A percentile compares a stretch with the other conserved stretches of the same genome.
Conservation (phyloP, 2,888 invertebrate species). For the Stramonita haemastoma region DNA sequence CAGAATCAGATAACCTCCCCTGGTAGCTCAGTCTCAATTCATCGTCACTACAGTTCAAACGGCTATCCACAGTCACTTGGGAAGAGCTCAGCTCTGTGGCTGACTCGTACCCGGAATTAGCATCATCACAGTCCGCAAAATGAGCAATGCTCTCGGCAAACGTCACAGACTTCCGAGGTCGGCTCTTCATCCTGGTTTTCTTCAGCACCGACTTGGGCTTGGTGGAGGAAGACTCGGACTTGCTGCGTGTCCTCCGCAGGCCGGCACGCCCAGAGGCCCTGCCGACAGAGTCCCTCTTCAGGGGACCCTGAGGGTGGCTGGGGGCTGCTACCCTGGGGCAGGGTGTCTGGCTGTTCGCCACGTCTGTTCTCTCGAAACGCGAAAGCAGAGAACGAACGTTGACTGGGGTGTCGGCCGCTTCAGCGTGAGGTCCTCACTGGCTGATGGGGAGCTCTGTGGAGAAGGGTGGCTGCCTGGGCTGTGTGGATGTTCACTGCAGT, state of each 20-base stretch:
- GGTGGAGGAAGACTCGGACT: constrained; percentile 64
- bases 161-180: constrained; percentile 87
- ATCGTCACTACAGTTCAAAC: constrained; percentile 58
- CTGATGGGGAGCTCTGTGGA: neutral
- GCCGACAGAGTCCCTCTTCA: constrained; percentile 19
- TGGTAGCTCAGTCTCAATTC: constrained; percentile 51
- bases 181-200: constrained; percentile 57
- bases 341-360: constrained; percentile 11
- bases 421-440: neutral
- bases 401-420: neutral
- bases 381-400: constrained; percentile 68
- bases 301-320: neutral
- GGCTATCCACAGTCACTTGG: constrained; percentile 32
- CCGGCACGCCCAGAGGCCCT: neutral
- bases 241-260: constrained; percentile 61
- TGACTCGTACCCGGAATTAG: constrained; percentile 80
- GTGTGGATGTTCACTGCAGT: neutral
- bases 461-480: constrained; percentile 22
- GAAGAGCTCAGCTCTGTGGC: constrained; percentile 47
- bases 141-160: constrained; percentile 96
- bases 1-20: constrained; percentile 52
- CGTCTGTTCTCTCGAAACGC: constrained; percentile 59
- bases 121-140: constrained; percentile 90
- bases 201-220: constrained; percentile 71
- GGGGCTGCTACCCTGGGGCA: neutral